phyloP scores from a whole-genome alignment of 1,140 invertebrate genomes.

The Platyscapa corneri region DNA sequence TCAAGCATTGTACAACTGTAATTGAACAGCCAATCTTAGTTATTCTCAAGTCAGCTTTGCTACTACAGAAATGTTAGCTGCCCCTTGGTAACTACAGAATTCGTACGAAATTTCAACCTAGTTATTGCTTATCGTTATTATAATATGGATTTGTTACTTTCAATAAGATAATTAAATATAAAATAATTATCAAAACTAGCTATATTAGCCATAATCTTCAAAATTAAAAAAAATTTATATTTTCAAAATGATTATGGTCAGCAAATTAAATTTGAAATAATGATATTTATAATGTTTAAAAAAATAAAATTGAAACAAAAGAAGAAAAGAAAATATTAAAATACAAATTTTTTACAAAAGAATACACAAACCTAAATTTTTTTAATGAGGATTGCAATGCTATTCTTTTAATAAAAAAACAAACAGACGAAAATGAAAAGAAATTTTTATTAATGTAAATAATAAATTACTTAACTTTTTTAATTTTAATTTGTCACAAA shows the following conservation, averaged over 20 bases:
- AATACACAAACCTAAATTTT: too few species aligned
- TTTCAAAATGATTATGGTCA: not conserved
- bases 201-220: not conserved
- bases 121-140: not conserved
- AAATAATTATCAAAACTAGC: not conserved
- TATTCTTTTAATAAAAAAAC: too few species aligned
- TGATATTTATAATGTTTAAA: too few species aligned
- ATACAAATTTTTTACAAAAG: too few species aligned
- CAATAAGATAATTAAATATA: not conserved
- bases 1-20: not conserved
- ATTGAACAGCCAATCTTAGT: not conserved
- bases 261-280: not conserved
- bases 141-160: not conserved
- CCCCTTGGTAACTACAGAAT: not conserved
- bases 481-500: too few species aligned
- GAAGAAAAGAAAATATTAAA: too few species aligned
- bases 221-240: not conserved
- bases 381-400: too few species aligned
- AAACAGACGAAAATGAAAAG: too few species aligned
- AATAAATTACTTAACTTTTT: too few species aligned
- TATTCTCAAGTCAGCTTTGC: not conserved
- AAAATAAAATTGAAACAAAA: too few species aligned
- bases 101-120: not conserved
- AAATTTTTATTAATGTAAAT: too few species aligned
- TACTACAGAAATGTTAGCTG: not conserved